Conservation (phyloP, 2,888 invertebrate species). For the Vesta saturnalis region DNA sequence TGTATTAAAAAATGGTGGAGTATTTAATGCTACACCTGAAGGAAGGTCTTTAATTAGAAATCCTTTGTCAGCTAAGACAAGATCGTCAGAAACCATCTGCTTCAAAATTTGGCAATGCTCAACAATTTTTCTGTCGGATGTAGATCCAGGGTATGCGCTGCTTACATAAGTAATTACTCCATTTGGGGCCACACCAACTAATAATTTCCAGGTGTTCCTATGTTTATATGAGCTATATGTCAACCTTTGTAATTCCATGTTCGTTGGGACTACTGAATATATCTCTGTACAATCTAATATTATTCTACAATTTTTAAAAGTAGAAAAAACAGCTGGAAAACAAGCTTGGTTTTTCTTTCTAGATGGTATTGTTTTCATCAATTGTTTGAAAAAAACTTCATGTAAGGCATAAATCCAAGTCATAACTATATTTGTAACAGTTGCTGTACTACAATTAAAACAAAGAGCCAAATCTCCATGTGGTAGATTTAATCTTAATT, state of each 20-base stretch:
- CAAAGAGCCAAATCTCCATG: background rate
- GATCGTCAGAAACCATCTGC: constrained; percentile 40
- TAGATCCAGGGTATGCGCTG: constrained; percentile 2
- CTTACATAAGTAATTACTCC: constrained; percentile 25
- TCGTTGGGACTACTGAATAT: constrained; percentile 29
- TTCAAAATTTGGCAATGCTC: constrained; percentile 37
- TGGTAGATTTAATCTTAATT: background rate
- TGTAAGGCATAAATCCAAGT: background rate
- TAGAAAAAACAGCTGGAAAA: constrained; percentile 17
- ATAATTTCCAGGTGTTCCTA: constrained; percentile 33
- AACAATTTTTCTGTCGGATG: constrained; percentile 27
- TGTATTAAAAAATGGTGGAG: constrained; percentile 43
- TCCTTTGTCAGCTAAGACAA: constrained; percentile 45
- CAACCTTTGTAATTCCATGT: constrained; percentile 34
- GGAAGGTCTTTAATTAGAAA: constrained; percentile 47
- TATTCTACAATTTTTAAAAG: constrained; percentile 27
- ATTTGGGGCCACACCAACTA: no score
- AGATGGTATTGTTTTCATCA: no score
- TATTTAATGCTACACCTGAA: constrained; percentile 44
- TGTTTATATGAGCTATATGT: constrained; percentile 26
- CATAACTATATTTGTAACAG: background rate
- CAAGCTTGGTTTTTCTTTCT: no score
- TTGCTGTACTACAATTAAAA: background rate
- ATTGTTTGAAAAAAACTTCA: no score
- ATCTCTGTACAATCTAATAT: constrained; percentile 33